Base-by-base conservation (phyloP, 1,140 invertebrate species). In the Tetraneura akinire region DNA sequence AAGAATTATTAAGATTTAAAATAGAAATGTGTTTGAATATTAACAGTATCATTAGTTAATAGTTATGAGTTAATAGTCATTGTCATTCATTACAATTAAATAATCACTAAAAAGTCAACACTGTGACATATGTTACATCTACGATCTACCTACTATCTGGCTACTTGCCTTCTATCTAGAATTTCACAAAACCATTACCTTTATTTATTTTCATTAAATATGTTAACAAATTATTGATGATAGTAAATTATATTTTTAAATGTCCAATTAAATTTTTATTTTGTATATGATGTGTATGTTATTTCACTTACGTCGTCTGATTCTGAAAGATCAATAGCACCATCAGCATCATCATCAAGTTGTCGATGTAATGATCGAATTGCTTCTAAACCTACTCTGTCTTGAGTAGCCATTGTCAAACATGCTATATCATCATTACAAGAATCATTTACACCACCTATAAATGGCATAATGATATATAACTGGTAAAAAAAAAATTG, bases 311-410 rank as follows among this genome's bases (percentile, higher is more conserved):
- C 95, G 89, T 97, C 96, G 88, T 96, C 94, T 81, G 95, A 96
- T 89, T 98, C 96, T 81, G 93, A 92, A 57, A 96, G 89, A 87
- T 98, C 95, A 80, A 98, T 93, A 86, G 95, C 95, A 80, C 96
- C 96, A 89, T 97, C 95, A 76, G 92, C 92, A 88, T 98, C 96
- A 85, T 97, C 96, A 86, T 97, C 96, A 73, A 97, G 88, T 85
- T 96, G 93, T 78, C 91, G 89, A 87, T 98, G 96, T 6, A 98
- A 89, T 81, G 90, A 90, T 81, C 90, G 89, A 84, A 98, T 97
- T 45, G 95, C 95, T 85, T 96, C 94, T 84, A 96, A 90, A 47
- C 94, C 94, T 23, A 92, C 87, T 82, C 90, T 90, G 87, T 97
- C 95, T 83, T 91, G 91, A 73, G 90, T 88, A 83, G 89, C 89